These are phyloP conservation scores for Probosciger aterrimus DNA, from an alignment of 2,113 vertebrate genomes.

Conservation along the genomic window DNA sequence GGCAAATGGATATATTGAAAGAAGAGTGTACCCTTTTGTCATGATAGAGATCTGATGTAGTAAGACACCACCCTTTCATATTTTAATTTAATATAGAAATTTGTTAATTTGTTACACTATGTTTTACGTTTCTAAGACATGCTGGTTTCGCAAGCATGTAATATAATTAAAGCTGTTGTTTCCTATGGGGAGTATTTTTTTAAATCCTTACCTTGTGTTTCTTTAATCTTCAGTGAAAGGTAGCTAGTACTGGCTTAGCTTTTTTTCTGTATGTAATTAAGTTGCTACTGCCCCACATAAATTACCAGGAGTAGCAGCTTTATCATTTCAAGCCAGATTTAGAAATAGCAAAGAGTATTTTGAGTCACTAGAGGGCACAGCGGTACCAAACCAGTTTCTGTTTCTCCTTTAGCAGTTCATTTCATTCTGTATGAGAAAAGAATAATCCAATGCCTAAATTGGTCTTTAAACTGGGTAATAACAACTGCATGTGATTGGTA, in stretches of 20 bases:
- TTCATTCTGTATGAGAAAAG: background rate
- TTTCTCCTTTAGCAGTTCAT: background rate
- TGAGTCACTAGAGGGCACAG: conserved; percentile 60
- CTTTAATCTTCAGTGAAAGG: background rate
- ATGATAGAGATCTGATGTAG: background rate
- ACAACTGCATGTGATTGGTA: background rate
- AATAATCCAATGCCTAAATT: background rate
- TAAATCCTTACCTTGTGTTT: background rate
- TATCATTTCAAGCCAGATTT: background rate
- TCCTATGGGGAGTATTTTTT: background rate
- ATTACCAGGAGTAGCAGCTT: background rate
- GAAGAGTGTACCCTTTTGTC: background rate
- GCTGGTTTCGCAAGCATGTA: background rate
- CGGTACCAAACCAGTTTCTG: background rate
- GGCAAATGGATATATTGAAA: background rate
- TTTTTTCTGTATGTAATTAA: background rate
- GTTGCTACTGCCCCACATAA: background rate
- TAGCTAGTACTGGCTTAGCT: background rate
- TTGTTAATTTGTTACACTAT: background rate
- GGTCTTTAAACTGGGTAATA: background rate
- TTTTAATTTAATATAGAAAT: background rate
- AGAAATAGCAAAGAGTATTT: conserved; percentile 2
- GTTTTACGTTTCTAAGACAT: background rate
- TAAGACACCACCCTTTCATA: background rate
- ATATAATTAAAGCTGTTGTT: background rate